phyloP scores from a whole-genome alignment of 1,140 invertebrate species.

The Aphelenchoides fujianensis region DNA sequence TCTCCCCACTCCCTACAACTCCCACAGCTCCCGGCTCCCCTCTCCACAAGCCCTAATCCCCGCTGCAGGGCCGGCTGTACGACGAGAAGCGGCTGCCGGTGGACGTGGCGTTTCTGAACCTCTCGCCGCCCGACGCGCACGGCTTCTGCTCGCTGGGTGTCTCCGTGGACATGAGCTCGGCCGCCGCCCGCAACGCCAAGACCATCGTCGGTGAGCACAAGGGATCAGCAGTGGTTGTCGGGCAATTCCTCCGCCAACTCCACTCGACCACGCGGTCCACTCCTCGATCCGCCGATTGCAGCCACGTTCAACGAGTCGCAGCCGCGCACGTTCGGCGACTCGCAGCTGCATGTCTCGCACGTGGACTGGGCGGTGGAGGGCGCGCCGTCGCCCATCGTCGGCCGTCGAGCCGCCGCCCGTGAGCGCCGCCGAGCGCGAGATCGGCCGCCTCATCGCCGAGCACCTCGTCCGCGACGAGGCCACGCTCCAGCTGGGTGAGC shows the following conservation, averaged over 20 bases:
- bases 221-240: too few species aligned
- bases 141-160: slow-evolving; percentile 82
- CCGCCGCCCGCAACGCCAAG: slow-evolving; percentile 79
- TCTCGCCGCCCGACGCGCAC: slow-evolving; percentile 76
- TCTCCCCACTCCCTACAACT: too few species aligned
- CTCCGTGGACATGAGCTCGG: slow-evolving; percentile 81
- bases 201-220: slow-evolving; percentile 78
- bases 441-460: slow-evolving; percentile 81
- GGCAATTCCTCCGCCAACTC: too few species aligned
- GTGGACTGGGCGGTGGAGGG: slow-evolving; percentile 79
- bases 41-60: too few species aligned
- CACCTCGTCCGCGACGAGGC: slow-evolving; percentile 84
- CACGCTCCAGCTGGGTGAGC: slow-evolving; percentile 85
- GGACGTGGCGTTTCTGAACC: slow-evolving; percentile 80
- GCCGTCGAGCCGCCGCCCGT: slow-evolving; percentile 70
- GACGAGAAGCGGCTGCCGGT: slow-evolving; percentile 76
- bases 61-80: slow-evolving; percentile 77
- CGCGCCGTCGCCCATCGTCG: slow-evolving; percentile 65
- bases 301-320: slow-evolving; percentile 76
- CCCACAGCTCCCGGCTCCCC: too few species aligned
- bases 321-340: slow-evolving; percentile 85
- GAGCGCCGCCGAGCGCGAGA: slow-evolving; percentile 69
- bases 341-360: slow-evolving; percentile 81
- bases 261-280: too few species aligned
- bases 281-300: too few species aligned